phyloP scores from a whole-genome alignment of 2,888 invertebrate species.

The Hesperia comma region DNA sequence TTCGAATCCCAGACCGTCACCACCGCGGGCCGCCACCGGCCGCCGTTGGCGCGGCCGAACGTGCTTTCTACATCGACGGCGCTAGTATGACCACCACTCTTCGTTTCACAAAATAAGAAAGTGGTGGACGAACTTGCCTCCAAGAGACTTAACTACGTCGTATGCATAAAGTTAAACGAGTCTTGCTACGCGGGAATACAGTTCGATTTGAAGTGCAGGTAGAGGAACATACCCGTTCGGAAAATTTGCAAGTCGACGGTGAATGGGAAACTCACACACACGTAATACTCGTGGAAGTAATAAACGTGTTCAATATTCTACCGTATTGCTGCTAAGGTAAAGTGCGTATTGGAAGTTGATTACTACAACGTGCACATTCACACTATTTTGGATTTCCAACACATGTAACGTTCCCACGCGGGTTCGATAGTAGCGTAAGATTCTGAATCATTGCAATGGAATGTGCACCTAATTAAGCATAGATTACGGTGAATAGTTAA shows the following conservation, averaged over 20 bases:
- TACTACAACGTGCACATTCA: conserved; percentile 31
- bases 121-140: conserved; percentile 38
- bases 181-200: conserved; percentile 20
- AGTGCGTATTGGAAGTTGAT: conserved; percentile 13
- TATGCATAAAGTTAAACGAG: conserved; percentile 5
- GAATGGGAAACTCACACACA: conserved; percentile 47
- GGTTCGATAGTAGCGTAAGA: conserved; percentile 35
- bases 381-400: conserved; percentile 42
- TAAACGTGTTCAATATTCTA: conserved; percentile 10
- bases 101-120: conserved; percentile 55
- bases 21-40: too few relatives aligned
- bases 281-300: background rate
- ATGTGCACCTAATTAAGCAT: conserved; percentile 37
- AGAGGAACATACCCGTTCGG: conserved; percentile 10
- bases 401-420: conserved; percentile 33
- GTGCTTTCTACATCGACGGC: conserved; percentile 45
- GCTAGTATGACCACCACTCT: conserved; percentile 43
- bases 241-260: conserved; percentile 20
- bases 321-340: conserved; percentile 11
- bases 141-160: background rate
- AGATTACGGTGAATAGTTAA: conserved; percentile 39
- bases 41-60: too few relatives aligned
- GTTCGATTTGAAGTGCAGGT: conserved; percentile 1
- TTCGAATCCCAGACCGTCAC: too few relatives aligned
- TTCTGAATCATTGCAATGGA: conserved; percentile 39